Percentiles rank a stretch among this genome's conserved stretches.
Conservation (phyloP, 2,113 vertebrate species). For the Pagrus major region DNA sequence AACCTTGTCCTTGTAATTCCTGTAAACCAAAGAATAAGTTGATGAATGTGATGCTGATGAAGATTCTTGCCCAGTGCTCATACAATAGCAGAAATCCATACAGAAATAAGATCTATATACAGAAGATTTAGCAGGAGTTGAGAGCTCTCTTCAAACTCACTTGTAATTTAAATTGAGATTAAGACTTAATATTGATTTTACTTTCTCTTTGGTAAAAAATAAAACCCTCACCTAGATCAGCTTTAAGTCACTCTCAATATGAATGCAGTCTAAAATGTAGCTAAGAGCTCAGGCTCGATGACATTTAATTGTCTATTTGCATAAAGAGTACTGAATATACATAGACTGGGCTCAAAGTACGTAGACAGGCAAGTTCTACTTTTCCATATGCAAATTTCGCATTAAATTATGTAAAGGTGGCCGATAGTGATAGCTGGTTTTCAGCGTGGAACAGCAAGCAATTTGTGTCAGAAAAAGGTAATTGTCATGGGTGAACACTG, state of each 20-base stretch:
- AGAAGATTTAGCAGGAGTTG: background rate
- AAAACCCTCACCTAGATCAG: no score
- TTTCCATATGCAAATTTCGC: background rate
- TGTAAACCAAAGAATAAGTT: background rate
- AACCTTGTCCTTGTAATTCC: background rate
- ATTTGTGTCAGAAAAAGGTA: background rate
- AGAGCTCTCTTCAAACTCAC: background rate
- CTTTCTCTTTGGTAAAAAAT: background rate
- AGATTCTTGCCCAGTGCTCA: background rate
- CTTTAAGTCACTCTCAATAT: background rate
- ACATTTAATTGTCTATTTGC: background rate
- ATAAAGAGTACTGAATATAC: background rate
- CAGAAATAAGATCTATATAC: background rate
- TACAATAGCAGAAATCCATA: background rate
- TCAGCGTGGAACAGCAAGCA: background rate
- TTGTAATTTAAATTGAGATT: background rate
- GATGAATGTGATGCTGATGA: background rate
- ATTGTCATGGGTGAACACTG: background rate
- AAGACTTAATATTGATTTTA: background rate
- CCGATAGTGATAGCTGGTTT: conserved; percentile 1
- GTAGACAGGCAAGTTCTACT: background rate
- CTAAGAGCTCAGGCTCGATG: background rate
- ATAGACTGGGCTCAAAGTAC: background rate
- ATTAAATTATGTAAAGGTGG: conserved; percentile 1
- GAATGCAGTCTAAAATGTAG: background rate